Evolutionary conservation across 2,797 vertebrate species (phyloP).

Genomic region (Characodon lateralis): DNA sequence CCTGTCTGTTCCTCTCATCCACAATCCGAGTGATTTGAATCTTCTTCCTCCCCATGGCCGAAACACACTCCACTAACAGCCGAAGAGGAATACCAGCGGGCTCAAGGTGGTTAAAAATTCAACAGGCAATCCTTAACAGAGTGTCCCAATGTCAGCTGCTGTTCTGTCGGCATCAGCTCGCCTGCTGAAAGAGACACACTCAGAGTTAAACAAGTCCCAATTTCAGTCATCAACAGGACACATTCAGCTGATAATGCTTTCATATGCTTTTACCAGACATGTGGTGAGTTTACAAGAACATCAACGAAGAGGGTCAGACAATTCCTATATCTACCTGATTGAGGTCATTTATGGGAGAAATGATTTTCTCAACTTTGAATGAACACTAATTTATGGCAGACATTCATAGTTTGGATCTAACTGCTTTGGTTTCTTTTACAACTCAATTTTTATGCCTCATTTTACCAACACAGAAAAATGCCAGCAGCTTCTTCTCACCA

Average conservation of each 20-base stretch:
- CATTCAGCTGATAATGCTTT: constrained; percentile 7
- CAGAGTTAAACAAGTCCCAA: constrained; percentile 6
- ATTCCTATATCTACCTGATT: not conserved
- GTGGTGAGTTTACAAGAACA: not conserved
- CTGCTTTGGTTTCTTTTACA: too few relatives aligned
- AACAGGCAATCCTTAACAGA: constrained; percentile 79
- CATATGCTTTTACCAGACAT: not conserved
- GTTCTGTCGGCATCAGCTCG: constrained; percentile 47
- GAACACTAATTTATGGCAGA: too few relatives aligned
- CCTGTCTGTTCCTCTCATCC: constrained; percentile 97
- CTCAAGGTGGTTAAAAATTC: constrained; percentile 48
- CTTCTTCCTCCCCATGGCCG: constrained; percentile 97
- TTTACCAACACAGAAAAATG: not conserved
- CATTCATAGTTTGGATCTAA: too few relatives aligned
- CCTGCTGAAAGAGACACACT: constrained; percentile 48
- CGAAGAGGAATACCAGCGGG: constrained; percentile 73
- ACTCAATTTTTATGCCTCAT: too few relatives aligned
- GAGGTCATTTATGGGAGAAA: not conserved
- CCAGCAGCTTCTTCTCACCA: not conserved
- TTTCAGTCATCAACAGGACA: not conserved
- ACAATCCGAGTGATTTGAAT: constrained; percentile 97
- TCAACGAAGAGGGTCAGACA: not conserved
- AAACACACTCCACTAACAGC: constrained; percentile 72
- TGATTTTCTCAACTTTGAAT: too few relatives aligned
- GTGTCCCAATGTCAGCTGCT: constrained; percentile 49